A percentile compares a stretch with the other conserved stretches of the same genome.
phyloP scores from a whole-genome alignment of 2,113 vertebrate species.

The Sapayoa aenigma region DNA sequence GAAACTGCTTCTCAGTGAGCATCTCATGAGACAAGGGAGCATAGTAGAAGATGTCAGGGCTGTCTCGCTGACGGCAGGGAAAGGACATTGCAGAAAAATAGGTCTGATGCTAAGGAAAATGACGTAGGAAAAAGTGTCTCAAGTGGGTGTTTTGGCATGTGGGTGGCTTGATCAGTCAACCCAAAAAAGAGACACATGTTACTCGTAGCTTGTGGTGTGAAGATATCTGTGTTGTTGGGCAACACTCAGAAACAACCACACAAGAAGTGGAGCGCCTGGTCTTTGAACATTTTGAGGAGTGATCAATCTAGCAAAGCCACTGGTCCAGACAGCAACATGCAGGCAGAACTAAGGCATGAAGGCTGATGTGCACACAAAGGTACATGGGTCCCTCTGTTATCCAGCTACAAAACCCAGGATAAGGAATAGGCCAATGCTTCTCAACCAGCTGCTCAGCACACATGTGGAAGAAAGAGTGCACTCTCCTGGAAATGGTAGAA shows the following conservation, averaged over 20 bases:
- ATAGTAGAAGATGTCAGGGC: not conserved
- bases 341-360: not conserved
- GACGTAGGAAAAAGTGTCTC: not conserved
- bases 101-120: not conserved
- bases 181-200: fast-evolving
- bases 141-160: not conserved
- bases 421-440: not conserved
- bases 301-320: not conserved
- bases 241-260: not conserved
- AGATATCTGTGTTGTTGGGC: not conserved
- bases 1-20: not conserved
- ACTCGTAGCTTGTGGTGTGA: not conserved
- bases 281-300: not conserved
- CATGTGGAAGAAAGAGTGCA: not conserved
- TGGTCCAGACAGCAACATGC: not conserved
- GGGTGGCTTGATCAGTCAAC: not conserved
- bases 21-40: not conserved
- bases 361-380: not conserved
- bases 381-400: not conserved
- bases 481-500: not conserved
- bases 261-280: not conserved
- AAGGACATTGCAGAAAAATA: not conserved
- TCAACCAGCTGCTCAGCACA: not conserved
- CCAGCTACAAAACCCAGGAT: not conserved
- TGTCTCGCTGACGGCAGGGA: not conserved